Percentiles rank a stretch among this genome's conserved stretches.
Evolutionary conservation across 2,888 invertebrate genomes (phyloP).

Genomic region (Elysia crispata): DNA sequence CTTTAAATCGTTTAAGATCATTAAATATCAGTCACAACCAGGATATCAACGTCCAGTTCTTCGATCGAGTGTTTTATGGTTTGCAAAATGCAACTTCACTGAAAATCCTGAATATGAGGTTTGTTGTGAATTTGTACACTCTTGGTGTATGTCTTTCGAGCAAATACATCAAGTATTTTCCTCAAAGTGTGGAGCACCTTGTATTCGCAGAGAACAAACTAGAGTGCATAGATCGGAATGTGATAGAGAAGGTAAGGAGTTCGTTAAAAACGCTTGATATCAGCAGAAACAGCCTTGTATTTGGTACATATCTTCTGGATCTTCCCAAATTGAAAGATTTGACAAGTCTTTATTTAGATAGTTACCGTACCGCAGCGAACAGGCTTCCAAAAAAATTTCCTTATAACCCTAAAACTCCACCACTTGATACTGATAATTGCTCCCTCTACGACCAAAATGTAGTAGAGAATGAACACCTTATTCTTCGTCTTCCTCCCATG

Average conservation of each 20-base stretch:
- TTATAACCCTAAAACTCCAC: too few species aligned
- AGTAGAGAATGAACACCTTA: background rate
- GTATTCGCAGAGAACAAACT: conserved; percentile 19
- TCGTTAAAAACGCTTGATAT: background rate
- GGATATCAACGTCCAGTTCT: background rate
- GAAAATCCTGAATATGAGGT: background rate
- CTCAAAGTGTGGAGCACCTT: conserved; percentile 1
- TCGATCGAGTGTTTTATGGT: background rate
- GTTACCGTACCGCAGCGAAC: background rate
- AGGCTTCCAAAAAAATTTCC: too few species aligned
- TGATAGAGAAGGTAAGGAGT: background rate
- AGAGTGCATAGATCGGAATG: conserved; percentile 3
- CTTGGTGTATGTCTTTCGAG: background rate
- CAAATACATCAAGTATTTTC: background rate
- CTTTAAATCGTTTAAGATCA: conserved; percentile 2
- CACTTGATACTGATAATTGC: background rate
- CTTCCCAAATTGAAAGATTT: conserved; percentile 5
- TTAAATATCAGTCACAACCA: conserved; percentile 33
- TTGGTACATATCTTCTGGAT: conserved; percentile 22
- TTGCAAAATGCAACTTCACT: background rate
- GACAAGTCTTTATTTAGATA: background rate
- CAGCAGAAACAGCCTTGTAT: conserved; percentile 11
- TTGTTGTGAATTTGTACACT: conserved; percentile 14
- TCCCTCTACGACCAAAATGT: background rate
- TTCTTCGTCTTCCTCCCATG: conserved; percentile 23